A percentile compares a stretch with the other conserved stretches of the same genome.
These are phyloP conservation scores for Lasioglossum pauxillum DNA, from an alignment of 2,888 invertebrate genomes.

Conservation along the genomic window DNA sequence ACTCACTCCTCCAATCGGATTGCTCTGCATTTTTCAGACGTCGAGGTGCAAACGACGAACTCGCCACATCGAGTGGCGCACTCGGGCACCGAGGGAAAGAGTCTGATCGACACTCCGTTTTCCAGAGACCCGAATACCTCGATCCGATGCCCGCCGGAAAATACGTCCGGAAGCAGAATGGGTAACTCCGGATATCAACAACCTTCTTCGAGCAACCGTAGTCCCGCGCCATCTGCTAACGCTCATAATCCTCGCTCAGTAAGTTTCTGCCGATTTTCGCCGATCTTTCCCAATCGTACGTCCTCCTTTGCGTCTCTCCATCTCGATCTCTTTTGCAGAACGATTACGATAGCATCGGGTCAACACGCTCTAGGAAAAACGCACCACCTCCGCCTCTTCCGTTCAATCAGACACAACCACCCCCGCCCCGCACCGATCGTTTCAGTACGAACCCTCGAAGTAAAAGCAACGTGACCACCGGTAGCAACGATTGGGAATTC, in stretches of 20 bases:
- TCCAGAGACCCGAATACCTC: conserved; percentile 83
- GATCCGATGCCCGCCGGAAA: conserved; percentile 79
- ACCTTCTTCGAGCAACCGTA: conserved; percentile 70
- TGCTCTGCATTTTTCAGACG: conserved; percentile 79
- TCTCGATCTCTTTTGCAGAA: conserved; percentile 69
- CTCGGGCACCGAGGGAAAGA: conserved; percentile 77
- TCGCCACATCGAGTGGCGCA: conserved; percentile 81
- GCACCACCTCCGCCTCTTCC: conserved; percentile 80
- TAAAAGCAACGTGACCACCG: conserved; percentile 67
- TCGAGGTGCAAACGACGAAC: conserved; percentile 83
- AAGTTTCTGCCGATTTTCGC: conserved; percentile 58
- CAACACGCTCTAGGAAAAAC: conserved; percentile 86
- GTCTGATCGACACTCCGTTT: conserved; percentile 84
- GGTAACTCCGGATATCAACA: conserved; percentile 68
- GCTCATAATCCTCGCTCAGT: conserved; percentile 80
- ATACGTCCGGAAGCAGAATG: conserved; percentile 67
- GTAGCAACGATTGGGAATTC: conserved; percentile 73
- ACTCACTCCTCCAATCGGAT: conserved; percentile 59
- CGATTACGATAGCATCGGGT: conserved; percentile 87
- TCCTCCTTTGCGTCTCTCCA: not conserved
- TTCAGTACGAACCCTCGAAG: conserved; percentile 70
- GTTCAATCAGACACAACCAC: conserved; percentile 71
- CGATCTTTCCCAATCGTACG: not conserved
- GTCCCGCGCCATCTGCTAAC: conserved; percentile 71
- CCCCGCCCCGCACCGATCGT: conserved; percentile 67